These are phyloP conservation scores for Pammene fasciana DNA, from an alignment of 2,888 invertebrate genomes.

Conservation along the genomic window DNA sequence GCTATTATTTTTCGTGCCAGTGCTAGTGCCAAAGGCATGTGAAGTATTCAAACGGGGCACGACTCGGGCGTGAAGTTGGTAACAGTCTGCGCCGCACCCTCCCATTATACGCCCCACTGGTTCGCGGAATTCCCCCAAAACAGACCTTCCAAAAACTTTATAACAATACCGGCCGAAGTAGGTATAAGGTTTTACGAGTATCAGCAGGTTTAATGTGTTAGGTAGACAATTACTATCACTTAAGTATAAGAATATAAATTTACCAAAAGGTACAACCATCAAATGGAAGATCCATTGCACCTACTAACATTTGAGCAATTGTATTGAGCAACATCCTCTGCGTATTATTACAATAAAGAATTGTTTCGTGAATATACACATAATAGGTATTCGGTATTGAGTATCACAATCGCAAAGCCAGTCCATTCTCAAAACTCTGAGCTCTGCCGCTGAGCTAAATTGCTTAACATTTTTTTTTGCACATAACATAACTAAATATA, in stretches of 20 bases:
- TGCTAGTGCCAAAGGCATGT: no score
- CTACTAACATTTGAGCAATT: conserved; percentile 45
- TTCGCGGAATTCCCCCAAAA: conserved; percentile 34
- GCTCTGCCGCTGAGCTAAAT: not conserved
- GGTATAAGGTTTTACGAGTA: conserved; percentile 14
- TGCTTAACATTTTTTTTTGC: not conserved
- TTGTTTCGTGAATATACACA: conserved; percentile 33
- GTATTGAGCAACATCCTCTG: conserved; percentile 42
- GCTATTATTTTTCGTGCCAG: no score
- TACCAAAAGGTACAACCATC: not conserved
- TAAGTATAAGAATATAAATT: not conserved
- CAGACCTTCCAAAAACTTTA: conserved; percentile 19
- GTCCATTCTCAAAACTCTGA: conserved; percentile 13
- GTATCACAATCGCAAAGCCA: conserved; percentile 19
- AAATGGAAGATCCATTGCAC: conserved; percentile 25
- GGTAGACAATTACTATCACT: conserved; percentile 1
- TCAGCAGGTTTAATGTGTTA: not conserved
- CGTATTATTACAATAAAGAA: conserved; percentile 34
- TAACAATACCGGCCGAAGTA: not conserved
- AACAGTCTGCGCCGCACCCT: conserved; percentile 41
- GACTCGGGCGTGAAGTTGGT: conserved; percentile 32
- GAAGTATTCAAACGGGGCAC: conserved; percentile 33
- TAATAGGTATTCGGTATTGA: conserved; percentile 29
- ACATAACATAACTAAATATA: no score
- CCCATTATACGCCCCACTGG: conserved; percentile 35